Conservation (phyloP, 1,140 invertebrate genomes). For the Bombus waltoni region DNA sequence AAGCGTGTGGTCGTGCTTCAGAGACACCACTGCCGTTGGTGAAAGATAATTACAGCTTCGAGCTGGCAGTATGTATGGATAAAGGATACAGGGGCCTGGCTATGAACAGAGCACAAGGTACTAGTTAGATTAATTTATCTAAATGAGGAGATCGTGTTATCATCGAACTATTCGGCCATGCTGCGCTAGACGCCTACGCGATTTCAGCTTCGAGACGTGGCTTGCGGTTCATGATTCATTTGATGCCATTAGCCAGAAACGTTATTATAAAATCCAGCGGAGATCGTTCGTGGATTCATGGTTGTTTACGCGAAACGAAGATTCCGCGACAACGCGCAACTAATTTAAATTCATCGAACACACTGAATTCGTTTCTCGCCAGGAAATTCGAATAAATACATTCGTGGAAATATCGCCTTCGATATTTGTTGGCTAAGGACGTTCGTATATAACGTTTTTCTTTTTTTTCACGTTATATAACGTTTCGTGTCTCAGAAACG, state of each 20-base stretch:
- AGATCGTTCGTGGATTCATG: neutral
- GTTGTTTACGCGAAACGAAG: neutral
- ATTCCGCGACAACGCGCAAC: neutral
- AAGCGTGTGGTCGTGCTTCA: neutral
- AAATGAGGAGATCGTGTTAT: constrained; percentile 53
- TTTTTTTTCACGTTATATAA: neutral
- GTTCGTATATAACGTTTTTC: too few relatives aligned
- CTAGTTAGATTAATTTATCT: constrained; percentile 47
- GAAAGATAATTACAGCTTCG: constrained; percentile 35
- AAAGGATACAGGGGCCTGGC: neutral
- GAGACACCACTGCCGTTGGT: constrained; percentile 22
- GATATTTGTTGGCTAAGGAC: neutral
- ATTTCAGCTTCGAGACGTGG: too few relatives aligned
- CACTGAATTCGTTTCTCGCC: neutral
- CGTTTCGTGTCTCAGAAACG: neutral
- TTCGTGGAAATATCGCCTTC: neutral
- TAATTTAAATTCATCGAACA: constrained; percentile 5
- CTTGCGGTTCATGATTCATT: too few relatives aligned
- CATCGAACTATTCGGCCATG: constrained; percentile 19
- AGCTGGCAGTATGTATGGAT: constrained; percentile 1
- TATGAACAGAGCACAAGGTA: neutral
- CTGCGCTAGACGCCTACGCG: constrained; percentile 30
- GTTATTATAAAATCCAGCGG: neutral
- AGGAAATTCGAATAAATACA: neutral
- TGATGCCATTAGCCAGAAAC: too few relatives aligned